Evolutionary conservation across 2,888 invertebrate genomes (phyloP), one percentile per base, ranked within the genome.

Genomic region (Andrena bicolor): DNA sequence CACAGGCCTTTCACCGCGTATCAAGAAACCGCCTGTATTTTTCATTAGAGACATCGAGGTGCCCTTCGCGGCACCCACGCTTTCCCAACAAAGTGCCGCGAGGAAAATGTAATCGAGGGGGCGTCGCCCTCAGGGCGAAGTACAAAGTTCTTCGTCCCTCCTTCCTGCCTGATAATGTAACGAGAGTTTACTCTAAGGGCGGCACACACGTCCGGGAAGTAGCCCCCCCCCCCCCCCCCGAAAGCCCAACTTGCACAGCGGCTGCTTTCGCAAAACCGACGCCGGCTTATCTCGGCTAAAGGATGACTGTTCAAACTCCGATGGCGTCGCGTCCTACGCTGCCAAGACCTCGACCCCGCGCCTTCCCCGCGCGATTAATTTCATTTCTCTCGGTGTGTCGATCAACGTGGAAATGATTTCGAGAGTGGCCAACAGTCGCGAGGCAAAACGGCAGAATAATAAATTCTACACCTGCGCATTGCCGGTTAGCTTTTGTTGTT

Each of bases 281-380:
- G 76, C 23, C 75, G 72, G 51, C 84, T 88, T 86, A 88, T 88
- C 87, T 61, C 61, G 53, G 41, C 84, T 71, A 75, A 88, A 80
- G 76, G 76, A 78, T 76, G 74, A 82, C 69, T 71, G 76, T 79
- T 82, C 82, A 65, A 86, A 77, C 71, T 78, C 64, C 63, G 58
- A 28, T 16, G 32, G 28, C 48, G 32, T 49, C 76, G 69, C 85
- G 79, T 73, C 80, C 76, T 64, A 8, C 53, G 35, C n/a, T 13
- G 8, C 53, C 26, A 60, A 58, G 58, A 20, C 23, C 20, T 16
- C 60, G 30, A 30, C 6, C 26, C 23, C 23, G 60, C 28, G 5
- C 23, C 20, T 32, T 20, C 61, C 13, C 32, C 5, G 20, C 41
- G 23, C 48, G 5, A 16, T 23, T 20, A 35, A 61, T 71, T 73